phyloP scores from a whole-genome alignment of 1,140 invertebrate genomes.

The Paramacrobiotus metropolitanus region DNA sequence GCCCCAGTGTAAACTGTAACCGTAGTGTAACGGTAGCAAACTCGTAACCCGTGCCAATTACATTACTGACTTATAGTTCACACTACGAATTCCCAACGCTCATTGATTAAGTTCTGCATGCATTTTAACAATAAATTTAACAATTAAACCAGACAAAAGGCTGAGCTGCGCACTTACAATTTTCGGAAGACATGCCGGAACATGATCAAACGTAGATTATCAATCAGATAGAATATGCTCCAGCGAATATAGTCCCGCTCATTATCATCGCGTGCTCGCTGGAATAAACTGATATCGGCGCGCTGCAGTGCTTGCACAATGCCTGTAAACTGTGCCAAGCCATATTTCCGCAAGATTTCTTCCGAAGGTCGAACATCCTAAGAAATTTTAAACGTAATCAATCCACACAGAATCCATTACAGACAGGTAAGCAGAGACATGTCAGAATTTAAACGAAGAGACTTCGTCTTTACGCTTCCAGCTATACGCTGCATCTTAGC shows the following conservation, averaged over 20 bases:
- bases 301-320: neutral
- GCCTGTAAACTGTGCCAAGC: neutral
- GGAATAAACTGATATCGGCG: neutral
- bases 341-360: neutral
- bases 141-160: neutral
- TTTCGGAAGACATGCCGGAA: slow-evolving; percentile 2
- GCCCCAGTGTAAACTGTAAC: too few relatives aligned
- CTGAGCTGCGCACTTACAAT: neutral
- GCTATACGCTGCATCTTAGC: too few relatives aligned
- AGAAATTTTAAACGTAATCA: too few relatives aligned
- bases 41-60: too few relatives aligned
- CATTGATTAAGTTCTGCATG: neutral
- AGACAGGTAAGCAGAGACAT: too few relatives aligned
- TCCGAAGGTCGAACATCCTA: neutral
- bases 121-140: neutral
- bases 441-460: too few relatives aligned
- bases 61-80: too few relatives aligned
- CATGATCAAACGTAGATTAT: slow-evolving; percentile 1
- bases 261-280: neutral
- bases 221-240: slow-evolving; percentile 1
- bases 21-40: too few relatives aligned
- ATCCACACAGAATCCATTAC: too few relatives aligned
- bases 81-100: too few relatives aligned
- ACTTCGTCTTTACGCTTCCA: too few relatives aligned
- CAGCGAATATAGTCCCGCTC: slow-evolving; percentile 1